Conservation (phyloP, 2,113 vertebrate genomes). For the Neogale vison region DNA sequence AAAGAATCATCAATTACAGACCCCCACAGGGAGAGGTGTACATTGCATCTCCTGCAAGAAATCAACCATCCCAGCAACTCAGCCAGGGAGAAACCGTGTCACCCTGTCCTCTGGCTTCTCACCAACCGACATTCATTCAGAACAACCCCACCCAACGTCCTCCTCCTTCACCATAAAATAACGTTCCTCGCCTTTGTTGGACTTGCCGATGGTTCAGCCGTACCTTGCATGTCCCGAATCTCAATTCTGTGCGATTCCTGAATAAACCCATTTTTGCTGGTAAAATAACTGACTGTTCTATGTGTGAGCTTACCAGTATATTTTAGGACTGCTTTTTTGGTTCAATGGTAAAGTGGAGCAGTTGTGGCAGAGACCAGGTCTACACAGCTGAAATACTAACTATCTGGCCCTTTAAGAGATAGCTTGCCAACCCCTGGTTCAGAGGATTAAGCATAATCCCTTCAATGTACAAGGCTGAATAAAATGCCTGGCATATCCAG, state of each 20-base stretch:
- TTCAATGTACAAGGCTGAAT: background rate
- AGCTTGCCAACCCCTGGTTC: background rate
- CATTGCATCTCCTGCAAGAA: background rate
- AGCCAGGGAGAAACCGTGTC: background rate
- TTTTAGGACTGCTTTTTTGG: background rate
- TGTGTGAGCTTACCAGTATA: background rate
- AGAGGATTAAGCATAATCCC: background rate
- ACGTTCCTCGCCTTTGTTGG: background rate
- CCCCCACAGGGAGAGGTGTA: background rate
- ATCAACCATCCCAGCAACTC: background rate
- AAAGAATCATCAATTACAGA: background rate
- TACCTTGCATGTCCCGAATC: background rate
- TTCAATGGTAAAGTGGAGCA: background rate
- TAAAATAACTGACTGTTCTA: background rate
- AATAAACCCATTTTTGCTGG: background rate
- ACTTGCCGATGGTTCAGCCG: background rate
- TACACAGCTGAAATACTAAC: background rate
- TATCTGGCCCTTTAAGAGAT: slow-evolving; percentile 10
- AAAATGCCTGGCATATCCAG: background rate
- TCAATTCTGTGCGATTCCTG: background rate
- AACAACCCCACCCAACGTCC: background rate
- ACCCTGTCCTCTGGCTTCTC: background rate
- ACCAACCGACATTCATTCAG: background rate
- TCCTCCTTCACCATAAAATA: background rate
- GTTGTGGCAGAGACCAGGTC: background rate